These are phyloP conservation scores for Schizaphis graminum DNA, from an alignment of 2,888 invertebrate species.

Conservation along the genomic window DNA sequence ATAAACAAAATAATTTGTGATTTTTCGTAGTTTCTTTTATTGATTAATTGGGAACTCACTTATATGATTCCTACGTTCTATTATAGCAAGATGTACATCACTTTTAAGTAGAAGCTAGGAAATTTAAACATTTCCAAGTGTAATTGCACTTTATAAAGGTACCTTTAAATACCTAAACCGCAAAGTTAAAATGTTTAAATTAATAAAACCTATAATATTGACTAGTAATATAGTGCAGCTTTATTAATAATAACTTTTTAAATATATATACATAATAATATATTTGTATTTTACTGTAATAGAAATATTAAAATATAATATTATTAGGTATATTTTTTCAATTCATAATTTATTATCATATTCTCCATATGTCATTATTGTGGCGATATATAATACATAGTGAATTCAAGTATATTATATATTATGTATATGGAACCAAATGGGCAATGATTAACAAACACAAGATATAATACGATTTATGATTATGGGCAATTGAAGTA, in stretches of 20 bases:
- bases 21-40: neutral
- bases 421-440: neutral
- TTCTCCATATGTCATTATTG: neutral
- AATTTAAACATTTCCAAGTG: neutral
- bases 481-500: neutral
- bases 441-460: neutral
- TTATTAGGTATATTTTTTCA: neutral
- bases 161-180: neutral
- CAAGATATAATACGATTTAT: neutral
- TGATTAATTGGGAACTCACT: neutral
- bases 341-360: neutral
- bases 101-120: neutral
- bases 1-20: neutral
- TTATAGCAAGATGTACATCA: neutral
- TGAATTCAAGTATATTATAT: neutral
- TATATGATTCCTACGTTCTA: neutral
- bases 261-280: neutral
- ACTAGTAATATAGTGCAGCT: neutral
- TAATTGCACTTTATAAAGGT: neutral
- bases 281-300: neutral
- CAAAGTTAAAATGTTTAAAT: neutral
- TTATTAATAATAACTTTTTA: too few relatives aligned
- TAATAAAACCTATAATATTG: neutral
- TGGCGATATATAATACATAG: neutral
- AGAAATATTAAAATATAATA: neutral